phyloP scores from a whole-genome alignment of 2,888 invertebrate genomes.

The Xanthorhoe designata region DNA sequence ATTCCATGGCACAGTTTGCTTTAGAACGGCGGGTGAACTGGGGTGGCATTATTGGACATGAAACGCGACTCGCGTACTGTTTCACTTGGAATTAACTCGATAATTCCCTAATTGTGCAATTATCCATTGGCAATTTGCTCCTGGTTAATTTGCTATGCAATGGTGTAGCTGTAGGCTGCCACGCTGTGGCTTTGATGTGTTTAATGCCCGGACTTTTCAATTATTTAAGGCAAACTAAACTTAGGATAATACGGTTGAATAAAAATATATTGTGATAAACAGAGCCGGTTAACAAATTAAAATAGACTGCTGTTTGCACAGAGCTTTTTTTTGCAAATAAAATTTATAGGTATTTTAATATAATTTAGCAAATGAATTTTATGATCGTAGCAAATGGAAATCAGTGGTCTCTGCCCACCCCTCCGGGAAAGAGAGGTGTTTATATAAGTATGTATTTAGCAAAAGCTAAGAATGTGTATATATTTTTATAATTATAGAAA shows the following conservation, averaged over 20 bases:
- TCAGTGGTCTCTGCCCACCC: too few species aligned
- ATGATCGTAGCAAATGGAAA: too few species aligned
- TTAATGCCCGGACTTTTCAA: not conserved
- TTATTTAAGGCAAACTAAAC: not conserved
- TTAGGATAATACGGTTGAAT: not conserved
- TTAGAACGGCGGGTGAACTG: conserved; percentile 22
- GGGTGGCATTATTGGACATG: conserved; percentile 42
- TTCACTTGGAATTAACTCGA: conserved; percentile 81
- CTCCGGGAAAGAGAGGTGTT: too few species aligned
- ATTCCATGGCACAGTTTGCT: conserved; percentile 12
- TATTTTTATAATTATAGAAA: not conserved
- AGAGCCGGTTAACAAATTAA: not conserved
- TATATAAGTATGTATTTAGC: too few species aligned
- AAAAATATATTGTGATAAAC: not conserved
- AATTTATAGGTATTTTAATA: too few species aligned
- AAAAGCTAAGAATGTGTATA: too few species aligned
- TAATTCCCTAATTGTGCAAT: conserved; percentile 82
- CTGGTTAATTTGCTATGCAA: conserved; percentile 59
- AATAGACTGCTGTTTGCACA: too few species aligned
- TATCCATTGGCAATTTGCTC: conserved; percentile 75
- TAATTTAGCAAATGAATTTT: too few species aligned
- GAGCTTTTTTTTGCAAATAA: too few species aligned
- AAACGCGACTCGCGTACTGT: conserved; percentile 62
- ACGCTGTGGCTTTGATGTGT: conserved; percentile 33
- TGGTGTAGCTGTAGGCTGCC: conserved; percentile 46